These are phyloP conservation scores for Chaenogobius annularis DNA, from an alignment of 2,113 vertebrate species.

Conservation along the genomic window DNA sequence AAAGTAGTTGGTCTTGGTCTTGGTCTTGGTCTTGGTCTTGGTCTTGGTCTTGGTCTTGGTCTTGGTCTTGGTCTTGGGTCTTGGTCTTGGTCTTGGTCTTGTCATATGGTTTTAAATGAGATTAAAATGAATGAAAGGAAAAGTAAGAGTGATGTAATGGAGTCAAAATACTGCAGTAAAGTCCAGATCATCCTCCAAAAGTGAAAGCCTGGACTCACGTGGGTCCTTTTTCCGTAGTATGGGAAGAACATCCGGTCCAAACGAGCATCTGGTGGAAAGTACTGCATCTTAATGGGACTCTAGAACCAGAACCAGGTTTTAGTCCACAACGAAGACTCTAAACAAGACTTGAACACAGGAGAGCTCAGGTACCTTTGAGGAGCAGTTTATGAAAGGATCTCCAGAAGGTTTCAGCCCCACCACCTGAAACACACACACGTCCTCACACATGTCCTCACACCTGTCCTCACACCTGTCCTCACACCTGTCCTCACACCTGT, in stretches of 20 bases:
- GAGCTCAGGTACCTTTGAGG: constrained; percentile 60
- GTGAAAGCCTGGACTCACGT: constrained; percentile 83
- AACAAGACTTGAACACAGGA: neutral
- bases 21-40: too few relatives aligned
- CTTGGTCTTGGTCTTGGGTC: too few relatives aligned
- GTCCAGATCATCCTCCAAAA: too few relatives aligned
- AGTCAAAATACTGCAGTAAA: too few relatives aligned
- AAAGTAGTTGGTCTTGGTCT: too few relatives aligned
- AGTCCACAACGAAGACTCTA: neutral
- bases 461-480: neutral
- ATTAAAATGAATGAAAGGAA: too few relatives aligned
- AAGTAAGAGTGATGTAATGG: too few relatives aligned
- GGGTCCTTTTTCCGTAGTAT: constrained; percentile 89
- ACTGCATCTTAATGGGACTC: constrained; percentile 74
- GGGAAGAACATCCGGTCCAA: constrained; percentile 93
- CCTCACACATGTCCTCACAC: too few relatives aligned
- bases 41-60: too few relatives aligned
- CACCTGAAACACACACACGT: constrained; percentile 45
- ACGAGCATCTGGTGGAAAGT: constrained; percentile 78
- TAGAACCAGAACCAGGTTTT: constrained; percentile 47
- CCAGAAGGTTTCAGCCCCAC: constrained; percentile 72
- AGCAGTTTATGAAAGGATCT: constrained; percentile 72
- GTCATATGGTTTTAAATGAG: too few relatives aligned
- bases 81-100: too few relatives aligned
- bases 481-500: too few relatives aligned